Conservation (phyloP, 2,113 vertebrate species). For the Syngnathus scovelli region DNA sequence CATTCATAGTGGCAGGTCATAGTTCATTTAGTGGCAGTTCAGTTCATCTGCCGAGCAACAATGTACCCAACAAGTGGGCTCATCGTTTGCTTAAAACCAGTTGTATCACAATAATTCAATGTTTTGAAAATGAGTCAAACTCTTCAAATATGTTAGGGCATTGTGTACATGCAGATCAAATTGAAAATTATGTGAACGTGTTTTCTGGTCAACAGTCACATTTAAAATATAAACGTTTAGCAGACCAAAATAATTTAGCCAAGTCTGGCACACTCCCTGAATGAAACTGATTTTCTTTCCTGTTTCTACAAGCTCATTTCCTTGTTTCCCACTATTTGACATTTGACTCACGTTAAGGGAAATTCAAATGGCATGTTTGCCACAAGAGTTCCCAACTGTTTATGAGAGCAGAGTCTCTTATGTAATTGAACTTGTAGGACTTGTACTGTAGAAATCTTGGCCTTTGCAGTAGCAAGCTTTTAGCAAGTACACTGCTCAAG, state of each 20-base stretch:
- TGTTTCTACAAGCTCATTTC: conserved; percentile 16
- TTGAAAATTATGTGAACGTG: not conserved
- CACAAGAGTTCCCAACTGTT: conserved; percentile 22
- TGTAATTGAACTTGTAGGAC: conserved; percentile 7
- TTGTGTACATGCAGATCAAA: conserved; percentile 2
- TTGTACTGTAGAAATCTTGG: conserved; percentile 21
- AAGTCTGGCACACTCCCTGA: conserved; percentile 15
- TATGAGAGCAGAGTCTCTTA: conserved; percentile 13
- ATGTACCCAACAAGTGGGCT: not conserved
- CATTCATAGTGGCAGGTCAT: conserved; percentile 25
- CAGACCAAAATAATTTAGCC: conserved; percentile 11
- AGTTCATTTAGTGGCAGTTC: not conserved
- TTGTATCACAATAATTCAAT: conserved; percentile 12
- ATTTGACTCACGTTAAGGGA: conserved; percentile 16
- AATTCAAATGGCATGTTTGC: conserved; percentile 31
- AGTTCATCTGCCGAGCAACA: conserved; percentile 6
- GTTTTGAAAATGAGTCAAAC: conserved; percentile 20
- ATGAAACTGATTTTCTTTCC: conserved; percentile 14
- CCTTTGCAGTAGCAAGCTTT: conserved; percentile 25
- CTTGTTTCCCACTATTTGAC: conserved; percentile 10
- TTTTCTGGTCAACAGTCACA: conserved; percentile 11
- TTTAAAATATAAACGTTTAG: conserved; percentile 13
- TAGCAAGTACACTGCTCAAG: conserved; percentile 29
- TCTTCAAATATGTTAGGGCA: conserved; percentile 10
- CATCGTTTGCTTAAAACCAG: conserved; percentile 5